Evolutionary conservation across 2,888 invertebrate species (phyloP), one percentile per base, ranked within the genome.

Genomic region (Erynnis tages): DNA sequence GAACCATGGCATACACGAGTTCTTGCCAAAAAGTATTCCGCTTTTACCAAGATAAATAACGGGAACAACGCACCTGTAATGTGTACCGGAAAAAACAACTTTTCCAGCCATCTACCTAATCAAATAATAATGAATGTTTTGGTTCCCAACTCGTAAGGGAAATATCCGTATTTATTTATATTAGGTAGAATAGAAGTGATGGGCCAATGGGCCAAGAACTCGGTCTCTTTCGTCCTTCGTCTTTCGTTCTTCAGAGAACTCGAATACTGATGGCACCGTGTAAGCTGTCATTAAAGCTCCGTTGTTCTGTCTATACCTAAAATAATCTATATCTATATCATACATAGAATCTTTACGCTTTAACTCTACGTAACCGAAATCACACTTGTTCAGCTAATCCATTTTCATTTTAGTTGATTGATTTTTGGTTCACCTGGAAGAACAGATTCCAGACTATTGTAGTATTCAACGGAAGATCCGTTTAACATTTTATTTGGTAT

Each of bases 401-500:
- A 27, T n/a, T n/a, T n/a, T n/a, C n/a, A n/a, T n/a, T 27, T 2
- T 4, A 27, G 10, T 27, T 27, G 14, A 29, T 41, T 10, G n/a
- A 14, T 10, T 3, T 16, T 21, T 29, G 6, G 29, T 8, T 40
- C 16, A 47, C 46, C 16, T 53, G 19, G 16, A 35, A 32, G 34
- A 40, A 11, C 14, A 11, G 3, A 25, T 11, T 1, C 37, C 32
- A 16, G 29, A 13, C 2, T 27, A 11, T 17, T 38, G 40, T 46
- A 29, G 45, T 43, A 41, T 53, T 54, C 25, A 50, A 53, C 66
- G 62, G 65, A 67, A 65, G 65, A 67, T 69, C 64, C 66, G 59
- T 66, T 63, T 65, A 60, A 67, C 72, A 71, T 77, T 81, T 84
- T 84, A 82, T 81, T 80, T 79, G 76, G 76, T 76, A 78, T 69